These are phyloP conservation scores for Theonella swinhoei DNA, from an alignment of 37 sponge, comb jelly and placozoan genomes.

Conservation along the genomic window DNA sequence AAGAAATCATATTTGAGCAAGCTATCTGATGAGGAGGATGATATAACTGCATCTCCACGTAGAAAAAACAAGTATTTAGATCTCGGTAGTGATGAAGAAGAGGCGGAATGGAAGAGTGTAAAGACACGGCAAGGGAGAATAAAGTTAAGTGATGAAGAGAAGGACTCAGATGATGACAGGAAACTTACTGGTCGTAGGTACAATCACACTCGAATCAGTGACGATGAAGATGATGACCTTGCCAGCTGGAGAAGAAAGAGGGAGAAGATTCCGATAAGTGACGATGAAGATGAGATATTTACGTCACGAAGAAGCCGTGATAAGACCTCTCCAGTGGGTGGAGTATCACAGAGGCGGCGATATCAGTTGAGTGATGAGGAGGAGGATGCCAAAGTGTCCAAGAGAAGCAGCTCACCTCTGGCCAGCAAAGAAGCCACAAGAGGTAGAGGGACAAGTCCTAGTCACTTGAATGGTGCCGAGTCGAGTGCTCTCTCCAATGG, in stretches of 20 bases:
- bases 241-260: slow-evolving; percentile 27
- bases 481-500: neutral
- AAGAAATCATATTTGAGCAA: neutral
- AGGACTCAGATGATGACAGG: neutral
- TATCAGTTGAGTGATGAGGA: neutral
- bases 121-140: neutral
- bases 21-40: slow-evolving; percentile 8
- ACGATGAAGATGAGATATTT: too few species aligned
- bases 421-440: neutral
- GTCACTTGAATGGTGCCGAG: neutral
- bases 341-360: too few species aligned
- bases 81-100: neutral
- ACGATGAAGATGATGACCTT: slow-evolving; percentile 39
- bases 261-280: neutral
- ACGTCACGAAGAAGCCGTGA: too few species aligned
- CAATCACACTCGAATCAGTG: neutral
- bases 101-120: neutral
- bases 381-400: too few species aligned
- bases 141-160: neutral
- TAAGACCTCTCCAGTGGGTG: too few species aligned
- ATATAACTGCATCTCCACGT: neutral
- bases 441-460: neutral
- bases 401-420: neutral
- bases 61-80: neutral
- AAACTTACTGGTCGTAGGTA: neutral